Evolutionary conservation across 2,797 vertebrate species (phyloP), one percentile per base, ranked within the genome.

Genomic region (Rhynchotus rufescens): DNA sequence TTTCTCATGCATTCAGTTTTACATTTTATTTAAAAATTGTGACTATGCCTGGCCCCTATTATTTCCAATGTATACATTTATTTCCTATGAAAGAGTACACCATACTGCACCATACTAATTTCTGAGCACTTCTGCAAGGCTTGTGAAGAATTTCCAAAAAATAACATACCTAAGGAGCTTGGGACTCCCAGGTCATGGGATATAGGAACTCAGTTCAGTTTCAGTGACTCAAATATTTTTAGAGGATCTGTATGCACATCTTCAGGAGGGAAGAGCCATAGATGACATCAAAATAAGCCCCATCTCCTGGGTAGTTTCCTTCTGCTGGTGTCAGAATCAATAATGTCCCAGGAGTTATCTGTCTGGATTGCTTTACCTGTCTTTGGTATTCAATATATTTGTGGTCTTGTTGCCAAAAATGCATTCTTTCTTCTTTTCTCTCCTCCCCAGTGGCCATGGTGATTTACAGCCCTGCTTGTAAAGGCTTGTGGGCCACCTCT

Each of bases 321-420:
- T 66, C 79, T 94, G 71, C 86, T 86, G 74, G 49, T 91, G 83
- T 85, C 28, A 15, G 88, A 90, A 80, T 57, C 19, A 12, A 1
- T 80, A 34, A 54, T 87, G 57, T 94, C 83, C 40, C 59, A 68
- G 88, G 83, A 93, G 38, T 89, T 85, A 30, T 7, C 69, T 71
- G 36, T 86, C 71, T 62, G 84, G 76, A 42, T 80, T 73, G 57
- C 60, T 90, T 66, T 82, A 23, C 51, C 68, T 76, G 25, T 40
- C 12, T 81, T 73, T 56, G 34, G 32, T 28, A 15, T 42, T 42
- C 67, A 84, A 32, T n/a, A 1, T 38, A 60, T 11, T 80, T 22
- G 36, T 92, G 88, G 88, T 74, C 65, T 40, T 32, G 74, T 61
- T n/a, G 69, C 57, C 76, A 49, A 65, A 74, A 71, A 34, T 21